Evolutionary conservation across 2,113 vertebrate species (phyloP).

Genomic region (Amphiprion percula): DNA sequence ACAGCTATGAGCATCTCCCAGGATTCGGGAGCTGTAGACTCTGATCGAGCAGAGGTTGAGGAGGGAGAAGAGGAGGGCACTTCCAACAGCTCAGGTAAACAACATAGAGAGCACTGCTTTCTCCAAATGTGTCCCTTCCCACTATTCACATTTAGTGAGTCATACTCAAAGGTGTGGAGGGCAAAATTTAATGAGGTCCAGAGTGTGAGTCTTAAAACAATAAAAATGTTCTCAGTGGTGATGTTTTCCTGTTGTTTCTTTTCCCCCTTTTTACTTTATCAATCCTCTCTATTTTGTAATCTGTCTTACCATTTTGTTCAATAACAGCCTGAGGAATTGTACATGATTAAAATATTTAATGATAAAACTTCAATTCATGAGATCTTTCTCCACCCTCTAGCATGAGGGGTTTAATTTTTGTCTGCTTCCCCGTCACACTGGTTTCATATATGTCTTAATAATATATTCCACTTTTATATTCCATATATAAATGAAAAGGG

Average conservation of each 20-base stretch:
- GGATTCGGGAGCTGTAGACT: constrained; percentile 84
- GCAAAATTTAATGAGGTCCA: neutral
- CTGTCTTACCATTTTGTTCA: too few relatives aligned
- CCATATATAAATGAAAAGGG: too few relatives aligned
- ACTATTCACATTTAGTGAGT: neutral
- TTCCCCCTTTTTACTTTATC: too few relatives aligned
- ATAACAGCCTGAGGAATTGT: too few relatives aligned
- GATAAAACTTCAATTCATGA: neutral
- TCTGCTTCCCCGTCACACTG: neutral
- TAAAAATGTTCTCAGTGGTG: neutral
- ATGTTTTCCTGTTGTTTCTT: neutral
- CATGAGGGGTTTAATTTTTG: neutral
- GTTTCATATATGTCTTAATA: neutral
- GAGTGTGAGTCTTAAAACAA: neutral
- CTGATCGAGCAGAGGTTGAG: constrained; percentile 81
- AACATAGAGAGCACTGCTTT: neutral
- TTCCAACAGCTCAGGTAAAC: constrained; percentile 80
- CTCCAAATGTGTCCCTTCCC: neutral
- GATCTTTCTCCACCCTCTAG: neutral
- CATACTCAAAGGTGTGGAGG: neutral
- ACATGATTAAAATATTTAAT: too few relatives aligned
- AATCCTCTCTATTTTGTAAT: too few relatives aligned
- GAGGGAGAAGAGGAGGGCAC: constrained; percentile 83
- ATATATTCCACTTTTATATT: neutral
- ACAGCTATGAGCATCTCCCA: constrained; percentile 93